Evolutionary conservation across 2,113 vertebrate species (phyloP).

Genomic region (rabbit (Oryctolagus cuniculus)): DNA sequence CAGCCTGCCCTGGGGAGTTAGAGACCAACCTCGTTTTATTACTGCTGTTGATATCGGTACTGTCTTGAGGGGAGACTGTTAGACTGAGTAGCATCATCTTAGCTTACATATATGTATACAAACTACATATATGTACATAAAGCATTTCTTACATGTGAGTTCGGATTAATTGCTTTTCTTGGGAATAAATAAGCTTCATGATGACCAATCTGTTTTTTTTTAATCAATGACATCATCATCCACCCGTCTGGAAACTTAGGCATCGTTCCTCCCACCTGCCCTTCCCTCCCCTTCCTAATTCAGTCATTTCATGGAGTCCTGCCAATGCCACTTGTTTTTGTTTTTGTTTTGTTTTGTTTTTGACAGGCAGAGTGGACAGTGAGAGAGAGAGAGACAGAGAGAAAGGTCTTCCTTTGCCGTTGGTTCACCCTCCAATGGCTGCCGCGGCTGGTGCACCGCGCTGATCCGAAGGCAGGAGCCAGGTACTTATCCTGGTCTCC

Average conservation of each 20-base stretch:
- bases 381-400: no score
- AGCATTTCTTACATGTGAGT: not conserved
- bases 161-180: constrained; percentile 12
- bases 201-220: not conserved
- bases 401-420: no score
- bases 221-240: not conserved
- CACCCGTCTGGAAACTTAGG: not conserved
- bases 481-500: no score
- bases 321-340: not conserved
- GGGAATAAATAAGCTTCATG: not conserved
- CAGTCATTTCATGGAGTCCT: not conserved
- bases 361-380: no score
- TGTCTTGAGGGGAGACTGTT: not conserved
- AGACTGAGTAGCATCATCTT: not conserved
- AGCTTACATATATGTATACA: no score
- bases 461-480: no score
- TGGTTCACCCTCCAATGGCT: no score
- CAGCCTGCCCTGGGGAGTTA: not conserved
- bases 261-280: not conserved
- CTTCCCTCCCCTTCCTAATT: not conserved
- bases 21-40: not conserved
- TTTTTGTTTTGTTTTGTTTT: no score
- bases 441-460: no score
- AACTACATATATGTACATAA: not conserved
- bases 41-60: not conserved